phyloP scores from a whole-genome alignment of 1,140 invertebrate species.

The Leptinotarsa texana region DNA sequence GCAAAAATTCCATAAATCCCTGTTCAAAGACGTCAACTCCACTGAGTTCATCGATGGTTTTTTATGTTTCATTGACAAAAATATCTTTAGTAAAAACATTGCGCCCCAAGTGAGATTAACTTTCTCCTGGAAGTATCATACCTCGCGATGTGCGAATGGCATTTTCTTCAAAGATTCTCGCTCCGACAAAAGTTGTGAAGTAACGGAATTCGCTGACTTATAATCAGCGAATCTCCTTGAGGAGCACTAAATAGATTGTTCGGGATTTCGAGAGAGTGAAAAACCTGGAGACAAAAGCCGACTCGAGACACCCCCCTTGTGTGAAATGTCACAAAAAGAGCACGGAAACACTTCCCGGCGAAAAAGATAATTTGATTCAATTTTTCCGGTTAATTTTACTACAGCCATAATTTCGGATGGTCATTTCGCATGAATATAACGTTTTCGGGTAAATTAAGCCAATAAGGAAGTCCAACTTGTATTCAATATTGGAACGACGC shows the following conservation, averaged over 20 bases:
- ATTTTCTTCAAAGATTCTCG: background rate
- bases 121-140: too few relatives aligned
- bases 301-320: background rate
- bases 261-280: background rate
- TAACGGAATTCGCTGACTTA: background rate
- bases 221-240: constrained; percentile 2
- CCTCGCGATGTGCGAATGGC: too few relatives aligned
- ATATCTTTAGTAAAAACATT: too few relatives aligned
- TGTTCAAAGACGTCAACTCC: too few relatives aligned
- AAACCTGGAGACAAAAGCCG: background rate
- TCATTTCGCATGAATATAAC: too few relatives aligned
- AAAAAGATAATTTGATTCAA: background rate
- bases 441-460: too few relatives aligned
- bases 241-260: background rate
- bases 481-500: too few relatives aligned
- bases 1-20: too few relatives aligned
- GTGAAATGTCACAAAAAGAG: background rate
- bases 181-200: background rate
- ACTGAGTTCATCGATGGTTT: too few relatives aligned
- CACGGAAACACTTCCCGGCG: background rate
- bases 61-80: too few relatives aligned
- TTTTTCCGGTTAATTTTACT: background rate
- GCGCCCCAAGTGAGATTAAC: too few relatives aligned
- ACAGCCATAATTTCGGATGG: background rate
- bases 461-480: too few relatives aligned